These are phyloP conservation scores for Patella caerulea DNA, from an alignment of 2,888 invertebrate species.

Conservation along the genomic window DNA sequence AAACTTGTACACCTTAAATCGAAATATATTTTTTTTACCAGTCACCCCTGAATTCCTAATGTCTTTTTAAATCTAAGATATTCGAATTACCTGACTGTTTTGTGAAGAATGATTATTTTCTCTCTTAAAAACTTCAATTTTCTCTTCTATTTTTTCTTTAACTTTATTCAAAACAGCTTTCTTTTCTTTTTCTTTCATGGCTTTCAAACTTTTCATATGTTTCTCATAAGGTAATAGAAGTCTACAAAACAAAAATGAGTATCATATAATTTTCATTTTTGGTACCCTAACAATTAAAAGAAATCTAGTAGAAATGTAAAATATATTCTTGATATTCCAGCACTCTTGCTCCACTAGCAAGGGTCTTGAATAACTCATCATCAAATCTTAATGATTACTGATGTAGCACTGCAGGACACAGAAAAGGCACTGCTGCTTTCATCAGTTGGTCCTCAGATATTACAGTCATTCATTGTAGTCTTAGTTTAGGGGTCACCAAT, in stretches of 20 bases:
- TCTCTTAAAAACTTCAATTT: background rate
- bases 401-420: background rate
- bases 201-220: conserved; percentile 7
- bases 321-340: no score
- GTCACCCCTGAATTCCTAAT: no score
- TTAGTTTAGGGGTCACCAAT: no score
- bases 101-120: no score
- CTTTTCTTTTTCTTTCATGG: conserved; percentile 21
- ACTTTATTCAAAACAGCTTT: conserved; percentile 13
- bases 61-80: background rate
- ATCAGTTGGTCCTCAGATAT: background rate
- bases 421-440: background rate
- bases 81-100: no score
- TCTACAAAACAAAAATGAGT: conserved; percentile 36
- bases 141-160: conserved; percentile 21
- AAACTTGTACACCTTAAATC: no score
- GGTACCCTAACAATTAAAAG: no score
- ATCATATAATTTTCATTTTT: background rate
- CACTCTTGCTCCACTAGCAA: no score
- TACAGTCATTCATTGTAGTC: background rate
- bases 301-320: no score
- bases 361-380: no score
- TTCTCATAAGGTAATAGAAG: conserved; percentile 58
- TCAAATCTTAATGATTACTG: no score
- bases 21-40: no score